Base-by-base conservation (phyloP, 64 coral and sea anemone genomes). In the Acropora yongei region DNA sequence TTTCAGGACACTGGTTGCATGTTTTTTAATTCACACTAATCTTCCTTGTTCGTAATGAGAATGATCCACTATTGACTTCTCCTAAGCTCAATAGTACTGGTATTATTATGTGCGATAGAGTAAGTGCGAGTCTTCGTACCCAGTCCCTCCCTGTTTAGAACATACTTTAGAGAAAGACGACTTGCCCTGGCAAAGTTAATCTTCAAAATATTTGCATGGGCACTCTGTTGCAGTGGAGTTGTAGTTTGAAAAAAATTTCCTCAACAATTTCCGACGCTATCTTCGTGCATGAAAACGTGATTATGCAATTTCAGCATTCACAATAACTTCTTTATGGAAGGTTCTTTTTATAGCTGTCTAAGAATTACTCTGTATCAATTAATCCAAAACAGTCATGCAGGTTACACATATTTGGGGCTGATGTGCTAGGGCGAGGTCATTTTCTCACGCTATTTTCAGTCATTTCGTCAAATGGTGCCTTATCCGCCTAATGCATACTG, bases 371-470 rank as follows among this genome's bases (percentile, higher is more conserved):
- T 39, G 18, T 76, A 11, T 9, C 41, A 8, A 12, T 44, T 76
- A 76, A 76, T 78, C 75, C 75, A 48, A 44, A 5, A 4, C 12
- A 18, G 45, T 78, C 75, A 47, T 41, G 75, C 30, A 30, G 30
- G 30, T 30, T 11, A 12, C 11, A 44, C 41, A 45, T 2, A 3
- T 72, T 40, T 72, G 13, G 7, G 69, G 4, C 51, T 63, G 2
- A 44, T 1, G 40, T 44, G 30, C 3, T 13, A 0, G 8, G 41
- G 41, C 3, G 73, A 75, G 44, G 75, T 78, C 44, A 78, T 2
- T 78, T 78, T 78, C 75, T 78, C 75, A 78, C 75, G 75, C 44
- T 78, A 78, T 46, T 11, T 39, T 45, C 41, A 63, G 6, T 14
- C 60, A 63, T 63, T 63, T 8, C 3, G 60, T 63, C 60, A 63